phyloP scores from a whole-genome alignment of 2,888 invertebrate species.

The Diachrysia chrysitis region DNA sequence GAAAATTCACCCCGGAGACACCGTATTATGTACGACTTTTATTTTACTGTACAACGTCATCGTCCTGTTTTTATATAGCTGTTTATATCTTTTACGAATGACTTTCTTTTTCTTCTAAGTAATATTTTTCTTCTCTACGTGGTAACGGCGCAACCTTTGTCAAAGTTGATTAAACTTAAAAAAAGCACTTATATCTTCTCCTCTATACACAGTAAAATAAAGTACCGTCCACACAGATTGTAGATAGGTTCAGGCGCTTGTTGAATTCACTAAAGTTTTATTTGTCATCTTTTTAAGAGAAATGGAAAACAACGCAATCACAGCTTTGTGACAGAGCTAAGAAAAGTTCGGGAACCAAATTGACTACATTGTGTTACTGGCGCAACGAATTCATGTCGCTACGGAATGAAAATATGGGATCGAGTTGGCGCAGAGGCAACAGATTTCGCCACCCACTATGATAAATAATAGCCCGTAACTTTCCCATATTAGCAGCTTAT shows the following conservation, averaged over 20 bases:
- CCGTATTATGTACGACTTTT: constrained; percentile 28
- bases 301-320: constrained; percentile 84
- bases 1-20: constrained; percentile 38
- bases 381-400: constrained; percentile 57
- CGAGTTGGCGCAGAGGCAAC: constrained; percentile 62
- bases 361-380: constrained; percentile 80
- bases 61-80: background rate
- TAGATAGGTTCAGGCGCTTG: constrained; percentile 27
- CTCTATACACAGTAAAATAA: background rate
- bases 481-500: constrained; percentile 54
- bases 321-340: constrained; percentile 75
- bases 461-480: constrained; percentile 60
- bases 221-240: constrained; percentile 1
- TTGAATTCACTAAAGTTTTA: constrained; percentile 70
- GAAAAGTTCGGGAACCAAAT: constrained; percentile 79
- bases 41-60: constrained; percentile 19
- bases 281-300: constrained; percentile 75
- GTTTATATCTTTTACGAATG: background rate
- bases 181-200: background rate
- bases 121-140: constrained; percentile 11
- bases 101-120: background rate
- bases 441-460: constrained; percentile 63
- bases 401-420: constrained; percentile 63
- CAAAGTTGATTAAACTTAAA: constrained; percentile 15
- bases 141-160: background rate